Conservation (phyloP, 2,113 vertebrate species). For the Heterotis niloticus region DNA sequence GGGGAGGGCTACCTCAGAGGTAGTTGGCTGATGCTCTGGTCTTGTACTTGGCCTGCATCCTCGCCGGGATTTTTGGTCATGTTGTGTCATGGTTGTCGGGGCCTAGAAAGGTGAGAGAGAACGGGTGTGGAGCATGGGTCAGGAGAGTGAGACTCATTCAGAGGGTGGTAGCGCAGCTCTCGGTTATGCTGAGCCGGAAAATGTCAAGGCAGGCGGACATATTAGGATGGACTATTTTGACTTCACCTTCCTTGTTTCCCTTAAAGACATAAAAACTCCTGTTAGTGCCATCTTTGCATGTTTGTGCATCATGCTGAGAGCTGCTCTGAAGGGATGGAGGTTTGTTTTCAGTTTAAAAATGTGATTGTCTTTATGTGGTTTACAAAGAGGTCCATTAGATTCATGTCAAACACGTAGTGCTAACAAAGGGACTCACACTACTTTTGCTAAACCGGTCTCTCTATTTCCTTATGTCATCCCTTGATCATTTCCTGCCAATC, state of each 20-base stretch:
- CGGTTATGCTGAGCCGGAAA: background rate
- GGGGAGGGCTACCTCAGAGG: conserved; percentile 35
- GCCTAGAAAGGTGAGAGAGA: too few relatives aligned
- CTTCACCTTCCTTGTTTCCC: background rate
- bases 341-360: too few relatives aligned
- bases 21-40: conserved; percentile 43
- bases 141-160: conserved; percentile 34
- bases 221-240: background rate
- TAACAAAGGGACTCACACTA: too few relatives aligned
- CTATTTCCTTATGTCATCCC: background rate
- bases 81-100: conserved; percentile 20
- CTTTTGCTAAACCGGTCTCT: background rate
- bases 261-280: too few relatives aligned
- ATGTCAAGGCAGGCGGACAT: background rate
- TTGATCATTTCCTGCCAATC: background rate
- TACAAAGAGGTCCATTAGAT: background rate
- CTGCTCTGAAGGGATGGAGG: too few relatives aligned
- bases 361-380: too few relatives aligned
- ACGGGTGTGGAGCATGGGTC: background rate
- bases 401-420: too few relatives aligned
- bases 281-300: background rate
- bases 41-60: conserved; percentile 49
- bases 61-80: conserved; percentile 18
- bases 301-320: background rate
- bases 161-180: conserved; percentile 20